phyloP scores from a whole-genome alignment of 2,113 vertebrate genomes.

The Trichechus manatus region DNA sequence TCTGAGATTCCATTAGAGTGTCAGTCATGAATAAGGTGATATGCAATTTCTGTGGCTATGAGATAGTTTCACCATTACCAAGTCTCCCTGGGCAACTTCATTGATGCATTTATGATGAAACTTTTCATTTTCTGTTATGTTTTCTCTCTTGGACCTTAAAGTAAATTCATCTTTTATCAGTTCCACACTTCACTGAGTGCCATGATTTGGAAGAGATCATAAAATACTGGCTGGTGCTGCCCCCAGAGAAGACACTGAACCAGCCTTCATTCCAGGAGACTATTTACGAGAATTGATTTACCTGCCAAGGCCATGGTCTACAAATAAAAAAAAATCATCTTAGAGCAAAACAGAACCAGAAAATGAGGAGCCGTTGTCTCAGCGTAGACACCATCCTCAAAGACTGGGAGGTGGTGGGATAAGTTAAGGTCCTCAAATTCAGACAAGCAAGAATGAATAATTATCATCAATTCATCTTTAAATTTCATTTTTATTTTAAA shows the following conservation, averaged over 20 bases:
- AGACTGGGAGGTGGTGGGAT: background rate
- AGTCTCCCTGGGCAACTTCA: conserved; percentile 58
- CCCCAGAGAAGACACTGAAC: conserved; percentile 42
- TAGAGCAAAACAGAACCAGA: background rate
- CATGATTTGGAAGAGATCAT: conserved; percentile 67
- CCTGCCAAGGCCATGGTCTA: conserved; percentile 16
- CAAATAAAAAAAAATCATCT: conserved; percentile 42
- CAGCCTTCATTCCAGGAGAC: conserved; percentile 65
- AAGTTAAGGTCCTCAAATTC: background rate
- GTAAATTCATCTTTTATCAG: conserved; percentile 79
- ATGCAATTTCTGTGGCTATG: conserved; percentile 16
- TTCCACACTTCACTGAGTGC: conserved; percentile 61
- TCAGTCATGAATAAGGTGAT: conserved; percentile 59
- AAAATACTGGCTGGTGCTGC: conserved; percentile 62
- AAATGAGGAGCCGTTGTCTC: conserved; percentile 51
- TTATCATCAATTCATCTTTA: background rate
- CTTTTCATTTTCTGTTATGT: conserved; percentile 73
- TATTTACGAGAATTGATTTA: conserved; percentile 56
- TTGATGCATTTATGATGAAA: conserved; percentile 67
- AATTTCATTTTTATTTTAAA: conserved; percentile 55
- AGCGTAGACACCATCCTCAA: background rate
- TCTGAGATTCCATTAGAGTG: conserved; percentile 35
- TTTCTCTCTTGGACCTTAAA: conserved; percentile 74
- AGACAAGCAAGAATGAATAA: conserved; percentile 18
- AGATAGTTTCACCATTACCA: conserved; percentile 53